These are phyloP conservation scores for Platygyra sinensis DNA, from an alignment of 64 coral and sea anemone genomes.

Conservation along the genomic window DNA sequence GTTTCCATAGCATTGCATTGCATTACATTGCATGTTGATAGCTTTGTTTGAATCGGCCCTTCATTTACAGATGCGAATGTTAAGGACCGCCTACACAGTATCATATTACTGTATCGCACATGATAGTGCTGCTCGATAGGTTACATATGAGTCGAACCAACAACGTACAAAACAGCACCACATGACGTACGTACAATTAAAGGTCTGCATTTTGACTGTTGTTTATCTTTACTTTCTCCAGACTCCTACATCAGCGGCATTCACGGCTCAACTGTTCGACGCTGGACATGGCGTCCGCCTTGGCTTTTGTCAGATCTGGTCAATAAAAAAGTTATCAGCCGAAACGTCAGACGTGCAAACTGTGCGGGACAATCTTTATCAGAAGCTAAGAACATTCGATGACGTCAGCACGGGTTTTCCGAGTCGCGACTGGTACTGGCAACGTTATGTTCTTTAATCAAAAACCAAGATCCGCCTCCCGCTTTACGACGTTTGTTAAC, in stretches of 20 bases:
- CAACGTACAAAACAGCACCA: too few species aligned
- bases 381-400: constrained; percentile 79
- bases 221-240: constrained; percentile 18
- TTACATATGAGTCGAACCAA: too few species aligned
- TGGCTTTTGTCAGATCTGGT: constrained; percentile 92
- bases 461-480: constrained; percentile 71
- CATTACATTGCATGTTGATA: too few species aligned
- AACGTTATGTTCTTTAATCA: constrained; percentile 94
- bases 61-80: too few species aligned
- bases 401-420: constrained; percentile 63
- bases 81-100: too few species aligned
- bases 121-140: too few species aligned
- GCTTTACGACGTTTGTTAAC: constrained; percentile 93
- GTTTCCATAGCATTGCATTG: too few species aligned
- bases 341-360: constrained; percentile 75
- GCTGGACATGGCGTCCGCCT: constrained; percentile 90
- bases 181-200: too few species aligned
- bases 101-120: too few species aligned
- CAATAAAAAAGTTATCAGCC: constrained; percentile 87
- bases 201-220: neutral
- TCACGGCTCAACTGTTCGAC: constrained; percentile 88
- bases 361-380: constrained; percentile 83
- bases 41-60: too few species aligned
- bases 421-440: constrained; percentile 83
- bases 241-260: constrained; percentile 71